Evolutionary conservation across 64 coral and sea anemone genomes (phyloP).

Genomic region (Dendronephthya gigantea): DNA sequence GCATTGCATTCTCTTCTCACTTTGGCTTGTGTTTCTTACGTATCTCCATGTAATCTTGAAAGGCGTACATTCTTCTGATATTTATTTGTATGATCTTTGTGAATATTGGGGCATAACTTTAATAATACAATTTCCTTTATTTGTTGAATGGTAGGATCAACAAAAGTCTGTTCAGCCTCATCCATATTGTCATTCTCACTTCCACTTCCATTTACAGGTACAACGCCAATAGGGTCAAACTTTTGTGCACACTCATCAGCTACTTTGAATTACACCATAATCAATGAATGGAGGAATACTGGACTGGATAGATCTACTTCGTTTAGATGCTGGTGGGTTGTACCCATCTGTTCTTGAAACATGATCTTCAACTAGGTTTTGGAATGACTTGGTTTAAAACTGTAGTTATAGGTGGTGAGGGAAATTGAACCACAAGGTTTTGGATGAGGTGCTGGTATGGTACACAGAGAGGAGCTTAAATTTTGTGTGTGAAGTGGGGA

Average conservation of each 20-base stretch:
- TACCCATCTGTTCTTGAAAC: background rate
- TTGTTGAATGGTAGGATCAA: background rate
- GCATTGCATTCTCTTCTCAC: background rate
- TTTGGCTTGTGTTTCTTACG: conserved; percentile 9
- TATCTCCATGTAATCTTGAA: background rate
- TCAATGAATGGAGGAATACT: background rate
- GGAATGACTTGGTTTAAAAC: background rate
- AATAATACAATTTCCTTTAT: background rate
- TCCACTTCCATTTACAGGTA: background rate
- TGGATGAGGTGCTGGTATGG: background rate
- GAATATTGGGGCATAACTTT: background rate
- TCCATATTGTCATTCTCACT: background rate
- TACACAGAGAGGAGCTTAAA: background rate
- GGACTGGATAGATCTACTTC: background rate
- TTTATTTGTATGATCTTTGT: conserved; percentile 10
- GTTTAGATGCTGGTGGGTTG: background rate
- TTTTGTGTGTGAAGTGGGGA: background rate
- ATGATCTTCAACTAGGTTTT: background rate
- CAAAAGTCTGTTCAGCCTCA: background rate
- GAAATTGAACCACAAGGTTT: background rate
- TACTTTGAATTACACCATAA: background rate
- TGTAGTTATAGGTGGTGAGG: background rate
- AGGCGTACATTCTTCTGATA: background rate
- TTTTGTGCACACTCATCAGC: conserved; percentile 8
- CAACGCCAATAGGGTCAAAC: background rate